A percentile compares a stretch with the other conserved stretches of the same genome.
Evolutionary conservation across 2,888 invertebrate genomes (phyloP).

Genomic region (Caenorhabditis panamensis): DNA sequence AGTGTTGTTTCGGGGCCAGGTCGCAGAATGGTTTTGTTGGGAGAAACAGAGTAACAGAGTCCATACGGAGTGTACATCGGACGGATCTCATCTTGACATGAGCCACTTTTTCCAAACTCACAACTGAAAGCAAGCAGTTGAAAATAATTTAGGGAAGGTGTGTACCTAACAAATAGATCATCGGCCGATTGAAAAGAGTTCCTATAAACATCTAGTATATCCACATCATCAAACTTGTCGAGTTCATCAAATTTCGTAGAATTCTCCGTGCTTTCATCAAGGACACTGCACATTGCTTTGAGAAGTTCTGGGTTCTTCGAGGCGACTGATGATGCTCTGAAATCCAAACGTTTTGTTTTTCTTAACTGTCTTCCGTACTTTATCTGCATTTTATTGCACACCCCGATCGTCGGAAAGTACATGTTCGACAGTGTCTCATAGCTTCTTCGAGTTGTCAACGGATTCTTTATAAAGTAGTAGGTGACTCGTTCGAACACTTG

Average conservation of each 20-base stretch:
- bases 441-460: slow-evolving; percentile 70
- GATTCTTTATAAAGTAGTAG: slow-evolving; percentile 77
- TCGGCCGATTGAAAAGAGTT: slow-evolving; percentile 71
- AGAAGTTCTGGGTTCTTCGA: slow-evolving; percentile 67
- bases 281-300: slow-evolving; percentile 66
- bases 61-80: slow-evolving; percentile 77
- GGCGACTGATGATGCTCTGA: slow-evolving; percentile 74
- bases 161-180: slow-evolving; percentile 73
- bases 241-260: slow-evolving; percentile 61
- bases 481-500: slow-evolving; percentile 75
- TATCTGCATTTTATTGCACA: slow-evolving; percentile 79
- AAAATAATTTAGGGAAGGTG: neutral
- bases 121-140: slow-evolving; percentile 58
- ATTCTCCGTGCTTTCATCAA: slow-evolving; percentile 67
- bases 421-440: slow-evolving; percentile 74
- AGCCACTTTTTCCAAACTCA: slow-evolving; percentile 74
- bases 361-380: slow-evolving; percentile 62
- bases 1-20: slow-evolving; percentile 78
- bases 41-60: slow-evolving; percentile 73
- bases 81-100: slow-evolving; percentile 74
- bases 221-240: slow-evolving; percentile 70
- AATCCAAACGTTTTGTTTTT: slow-evolving; percentile 1
- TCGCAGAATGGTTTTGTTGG: slow-evolving; percentile 74
- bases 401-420: slow-evolving; percentile 74
- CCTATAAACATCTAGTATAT: slow-evolving; percentile 68